phyloP scores from a whole-genome alignment of 1,140 invertebrate species.

The Gerris buenoi region DNA sequence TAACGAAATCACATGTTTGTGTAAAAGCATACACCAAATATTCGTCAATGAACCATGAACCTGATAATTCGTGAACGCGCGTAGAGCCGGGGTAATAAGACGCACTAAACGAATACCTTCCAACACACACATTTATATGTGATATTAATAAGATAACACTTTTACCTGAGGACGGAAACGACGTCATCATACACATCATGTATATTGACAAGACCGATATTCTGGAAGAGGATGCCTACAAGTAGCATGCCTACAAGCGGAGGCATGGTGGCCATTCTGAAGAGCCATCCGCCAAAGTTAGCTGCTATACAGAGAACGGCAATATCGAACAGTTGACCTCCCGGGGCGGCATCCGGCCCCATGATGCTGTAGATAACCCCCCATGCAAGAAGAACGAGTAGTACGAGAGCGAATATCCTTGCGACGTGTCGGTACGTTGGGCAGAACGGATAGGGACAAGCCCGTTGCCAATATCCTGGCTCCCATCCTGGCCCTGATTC shows the following conservation, averaged over 20 bases:
- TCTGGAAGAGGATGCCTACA: conserved; percentile 62
- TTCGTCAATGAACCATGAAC: too few relatives aligned
- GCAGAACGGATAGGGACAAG: conserved; percentile 65
- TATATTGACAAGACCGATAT: conserved; percentile 56
- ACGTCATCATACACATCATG: conserved; percentile 43
- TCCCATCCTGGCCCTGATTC: conserved; percentile 58
- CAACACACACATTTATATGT: too few relatives aligned
- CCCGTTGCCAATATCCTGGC: conserved; percentile 51
- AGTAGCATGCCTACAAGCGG: conserved; percentile 74
- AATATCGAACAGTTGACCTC: conserved; percentile 63
- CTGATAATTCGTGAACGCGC: too few relatives aligned
- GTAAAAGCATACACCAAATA: too few relatives aligned
- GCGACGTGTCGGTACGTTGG: conserved; percentile 63
- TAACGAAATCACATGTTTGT: too few relatives aligned
- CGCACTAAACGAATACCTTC: too few relatives aligned
- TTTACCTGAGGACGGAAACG: conserved; percentile 47
- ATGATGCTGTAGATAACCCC: conserved; percentile 54
- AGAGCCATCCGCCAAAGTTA: conserved; percentile 63
- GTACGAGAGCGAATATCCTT: conserved; percentile 44
- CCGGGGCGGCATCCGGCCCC: conserved; percentile 53
- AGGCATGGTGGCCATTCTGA: conserved; percentile 61
- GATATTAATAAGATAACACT: background rate
- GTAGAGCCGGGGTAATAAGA: too few relatives aligned
- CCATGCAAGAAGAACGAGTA: conserved; percentile 61
- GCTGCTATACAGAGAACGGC: conserved; percentile 56